phyloP scores from a whole-genome alignment of 1,140 invertebrate genomes.

The Drusus annulatus region DNA sequence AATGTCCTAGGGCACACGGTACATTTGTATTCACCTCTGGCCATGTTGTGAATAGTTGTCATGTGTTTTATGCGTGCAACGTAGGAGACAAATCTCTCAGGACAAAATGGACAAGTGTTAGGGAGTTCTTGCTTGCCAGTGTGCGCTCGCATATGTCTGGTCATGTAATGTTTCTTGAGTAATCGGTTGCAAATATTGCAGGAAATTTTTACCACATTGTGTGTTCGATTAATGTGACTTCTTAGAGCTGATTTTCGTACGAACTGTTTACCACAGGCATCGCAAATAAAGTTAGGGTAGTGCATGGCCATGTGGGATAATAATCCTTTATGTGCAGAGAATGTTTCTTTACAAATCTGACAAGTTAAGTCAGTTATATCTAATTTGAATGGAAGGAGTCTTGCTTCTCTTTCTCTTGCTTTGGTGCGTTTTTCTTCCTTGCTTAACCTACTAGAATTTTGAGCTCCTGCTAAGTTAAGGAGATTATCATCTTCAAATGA shows the following conservation, averaged over 20 bases:
- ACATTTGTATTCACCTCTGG: slow-evolving; percentile 29
- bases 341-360: slow-evolving; percentile 45
- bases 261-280: slow-evolving; percentile 49
- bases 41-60: slow-evolving; percentile 43
- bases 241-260: slow-evolving; percentile 18
- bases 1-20: slow-evolving; percentile 47
- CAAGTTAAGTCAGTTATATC: slow-evolving; percentile 36
- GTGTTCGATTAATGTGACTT: slow-evolving; percentile 36
- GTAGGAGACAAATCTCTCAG: slow-evolving; percentile 48
- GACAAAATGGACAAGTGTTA: slow-evolving; percentile 48
- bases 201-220: neutral
- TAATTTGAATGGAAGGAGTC: slow-evolving; percentile 44
- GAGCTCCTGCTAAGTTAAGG: too few species aligned
- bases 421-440: too few species aligned
- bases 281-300: slow-evolving; percentile 49
- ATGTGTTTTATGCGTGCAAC: slow-evolving; percentile 45
- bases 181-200: slow-evolving; percentile 24
- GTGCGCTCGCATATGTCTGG: slow-evolving; percentile 47
- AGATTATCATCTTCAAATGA: too few species aligned
- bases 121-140: neutral
- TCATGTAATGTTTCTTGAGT: slow-evolving; percentile 44
- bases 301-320: slow-evolving; percentile 48
- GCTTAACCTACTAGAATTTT: too few species aligned
- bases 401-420: too few species aligned
- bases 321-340: slow-evolving; percentile 45